phyloP scores from a whole-genome alignment of 2,113 vertebrate genomes.

The Ictalurus punctatus region DNA sequence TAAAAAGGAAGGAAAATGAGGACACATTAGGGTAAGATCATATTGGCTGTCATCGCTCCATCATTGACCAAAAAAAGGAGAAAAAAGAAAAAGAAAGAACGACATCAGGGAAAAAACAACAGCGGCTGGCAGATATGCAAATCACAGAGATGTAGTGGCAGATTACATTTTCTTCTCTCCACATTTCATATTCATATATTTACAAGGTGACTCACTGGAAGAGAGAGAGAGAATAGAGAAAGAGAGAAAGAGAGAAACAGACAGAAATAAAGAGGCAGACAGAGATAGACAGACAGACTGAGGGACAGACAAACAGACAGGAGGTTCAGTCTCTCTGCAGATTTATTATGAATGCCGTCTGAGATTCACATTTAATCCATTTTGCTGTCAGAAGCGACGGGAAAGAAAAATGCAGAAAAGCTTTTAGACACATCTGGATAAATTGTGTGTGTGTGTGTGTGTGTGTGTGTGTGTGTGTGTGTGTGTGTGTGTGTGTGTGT shows the following conservation, averaged over 20 bases:
- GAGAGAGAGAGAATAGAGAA: constrained; percentile 68
- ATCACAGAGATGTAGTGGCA: constrained; percentile 70
- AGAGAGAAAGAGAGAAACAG: constrained; percentile 5
- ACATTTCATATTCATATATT: constrained; percentile 82
- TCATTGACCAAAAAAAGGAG: constrained; percentile 35
- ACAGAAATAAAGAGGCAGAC: not conserved
- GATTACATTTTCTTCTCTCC: constrained; percentile 69
- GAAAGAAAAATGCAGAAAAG: constrained; percentile 49
- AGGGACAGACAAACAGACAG: not conserved
- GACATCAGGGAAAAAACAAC: constrained; percentile 44
- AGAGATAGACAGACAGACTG: not conserved
- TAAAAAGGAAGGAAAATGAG: constrained; percentile 33
- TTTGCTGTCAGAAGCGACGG: constrained; percentile 71
- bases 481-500: not conserved
- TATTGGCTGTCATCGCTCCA: constrained; percentile 23
- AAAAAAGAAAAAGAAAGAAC: constrained; percentile 30
- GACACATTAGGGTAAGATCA: not conserved
- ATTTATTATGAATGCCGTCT: constrained; percentile 74
- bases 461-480: constrained; percentile 14
- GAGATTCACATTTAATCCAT: constrained; percentile 74
- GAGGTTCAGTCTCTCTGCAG: constrained; percentile 52
- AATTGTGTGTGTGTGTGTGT: constrained; percentile 3
- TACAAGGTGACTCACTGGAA: constrained; percentile 83
- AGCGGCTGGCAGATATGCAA: constrained; percentile 77
- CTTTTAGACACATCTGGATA: constrained; percentile 42